Evolutionary conservation across 2,888 invertebrate genomes (phyloP).

Genomic region (Melanostoma scalare): DNA sequence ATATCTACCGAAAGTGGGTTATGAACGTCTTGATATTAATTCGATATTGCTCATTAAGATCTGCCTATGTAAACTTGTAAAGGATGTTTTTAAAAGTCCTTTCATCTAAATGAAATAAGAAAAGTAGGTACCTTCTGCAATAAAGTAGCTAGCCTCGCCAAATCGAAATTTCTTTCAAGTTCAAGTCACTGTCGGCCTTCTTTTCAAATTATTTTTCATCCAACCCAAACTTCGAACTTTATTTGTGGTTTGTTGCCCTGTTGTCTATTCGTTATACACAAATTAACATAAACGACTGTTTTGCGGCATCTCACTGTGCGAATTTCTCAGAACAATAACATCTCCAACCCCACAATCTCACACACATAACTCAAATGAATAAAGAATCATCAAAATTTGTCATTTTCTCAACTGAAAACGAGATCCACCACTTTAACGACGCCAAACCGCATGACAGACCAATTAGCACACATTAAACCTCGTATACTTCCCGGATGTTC

Average conservation of each 20-base stretch:
- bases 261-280: conserved; percentile 62
- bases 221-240: no score
- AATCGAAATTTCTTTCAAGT: no score
- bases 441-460: conserved; percentile 72
- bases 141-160: no score
- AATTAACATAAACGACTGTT: conserved; percentile 60
- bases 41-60: no score
- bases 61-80: no score
- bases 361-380: conserved; percentile 30
- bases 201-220: not conserved
- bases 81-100: no score
- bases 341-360: conserved; percentile 64
- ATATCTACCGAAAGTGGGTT: no score
- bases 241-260: no score
- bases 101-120: no score
- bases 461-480: conserved; percentile 69
- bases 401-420: conserved; percentile 22
- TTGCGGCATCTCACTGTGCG: conserved; percentile 40
- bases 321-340: conserved; percentile 67
- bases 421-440: conserved; percentile 48
- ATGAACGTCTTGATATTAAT: no score
- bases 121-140: no score
- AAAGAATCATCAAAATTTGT: conserved; percentile 51
- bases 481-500: conserved; percentile 70
- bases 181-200: no score